phyloP scores from a whole-genome alignment of 1,140 invertebrate genomes.

The Dufourea novaeangliae region DNA sequence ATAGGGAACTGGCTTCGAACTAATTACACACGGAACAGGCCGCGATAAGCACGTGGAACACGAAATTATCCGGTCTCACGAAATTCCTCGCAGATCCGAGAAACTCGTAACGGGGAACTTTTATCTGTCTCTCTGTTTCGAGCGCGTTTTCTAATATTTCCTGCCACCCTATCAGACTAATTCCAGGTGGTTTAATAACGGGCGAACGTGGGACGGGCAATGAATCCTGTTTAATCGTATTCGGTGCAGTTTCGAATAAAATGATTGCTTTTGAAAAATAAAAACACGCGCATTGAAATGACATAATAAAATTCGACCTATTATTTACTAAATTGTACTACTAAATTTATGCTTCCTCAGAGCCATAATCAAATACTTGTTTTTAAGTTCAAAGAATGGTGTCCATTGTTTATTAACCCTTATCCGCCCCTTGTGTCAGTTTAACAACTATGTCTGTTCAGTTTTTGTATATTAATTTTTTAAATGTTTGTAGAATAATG shows the following conservation, averaged over 20 bases:
- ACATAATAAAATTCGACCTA: too few relatives aligned
- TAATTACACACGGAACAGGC: constrained; percentile 14
- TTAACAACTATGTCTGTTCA: too few relatives aligned
- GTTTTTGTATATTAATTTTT: too few relatives aligned
- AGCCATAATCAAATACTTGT: too few relatives aligned
- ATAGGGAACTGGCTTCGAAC: constrained; percentile 6
- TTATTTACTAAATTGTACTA: too few relatives aligned
- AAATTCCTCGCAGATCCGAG: constrained; percentile 8
- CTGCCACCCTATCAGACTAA: not conserved
- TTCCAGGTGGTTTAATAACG: not conserved
- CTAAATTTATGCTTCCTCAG: too few relatives aligned
- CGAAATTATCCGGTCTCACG: constrained; percentile 33
- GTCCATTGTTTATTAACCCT: too few relatives aligned
- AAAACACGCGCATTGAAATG: too few relatives aligned
- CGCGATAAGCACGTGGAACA: constrained; percentile 16
- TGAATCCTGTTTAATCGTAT: not conserved
- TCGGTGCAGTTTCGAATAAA: not conserved
- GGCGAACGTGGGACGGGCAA: not conserved
- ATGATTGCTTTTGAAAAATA: too few relatives aligned
- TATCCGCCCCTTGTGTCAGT: too few relatives aligned
- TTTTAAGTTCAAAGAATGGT: too few relatives aligned
- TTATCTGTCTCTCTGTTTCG: not conserved
- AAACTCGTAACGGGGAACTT: constrained; percentile 16
- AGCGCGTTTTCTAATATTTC: not conserved
- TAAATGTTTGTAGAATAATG: too few relatives aligned